phyloP scores from a whole-genome alignment of 2,888 invertebrate species.

The Drosophila neotestacea region DNA sequence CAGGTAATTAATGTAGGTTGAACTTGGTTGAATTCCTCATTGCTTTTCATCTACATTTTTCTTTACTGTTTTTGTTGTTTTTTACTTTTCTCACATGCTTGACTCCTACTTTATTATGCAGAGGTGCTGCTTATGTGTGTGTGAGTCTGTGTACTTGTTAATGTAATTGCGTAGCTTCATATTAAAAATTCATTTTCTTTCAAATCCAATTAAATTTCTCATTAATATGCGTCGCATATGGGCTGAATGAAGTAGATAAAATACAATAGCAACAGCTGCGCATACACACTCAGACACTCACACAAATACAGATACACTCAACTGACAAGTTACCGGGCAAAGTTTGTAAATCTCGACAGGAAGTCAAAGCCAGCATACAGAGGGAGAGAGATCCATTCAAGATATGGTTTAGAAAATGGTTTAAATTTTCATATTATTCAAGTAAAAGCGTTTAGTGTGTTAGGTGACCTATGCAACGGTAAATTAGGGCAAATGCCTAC shows the following conservation, averaged over 20 bases:
- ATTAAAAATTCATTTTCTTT: slow-evolving; percentile 75
- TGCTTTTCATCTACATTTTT: slow-evolving; percentile 9
- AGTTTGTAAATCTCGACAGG: slow-evolving; percentile 22
- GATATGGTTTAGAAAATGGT: slow-evolving; percentile 15
- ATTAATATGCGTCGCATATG: slow-evolving; percentile 67
- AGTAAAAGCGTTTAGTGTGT: slow-evolving; percentile 20
- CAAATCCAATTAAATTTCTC: slow-evolving; percentile 77
- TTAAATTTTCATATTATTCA: slow-evolving; percentile 24
- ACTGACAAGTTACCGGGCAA: slow-evolving; percentile 21
- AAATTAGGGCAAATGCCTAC: slow-evolving; percentile 25
- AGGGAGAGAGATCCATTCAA: not conserved
- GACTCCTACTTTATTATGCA: slow-evolving; percentile 37
- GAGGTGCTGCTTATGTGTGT: slow-evolving; percentile 16
- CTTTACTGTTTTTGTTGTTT: slow-evolving; percentile 3
- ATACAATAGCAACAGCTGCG: slow-evolving; percentile 48
- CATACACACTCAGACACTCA: slow-evolving; percentile 24
- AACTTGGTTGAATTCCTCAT: slow-evolving; percentile 17
- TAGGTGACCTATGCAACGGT: slow-evolving; percentile 20
- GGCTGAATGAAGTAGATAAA: slow-evolving; percentile 36
- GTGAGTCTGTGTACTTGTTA: slow-evolving; percentile 44
- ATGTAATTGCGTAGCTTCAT: slow-evolving; percentile 61
- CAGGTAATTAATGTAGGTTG: slow-evolving; percentile 52
- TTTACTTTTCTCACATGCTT: slow-evolving; percentile 15
- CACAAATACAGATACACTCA: not conserved
- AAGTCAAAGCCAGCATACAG: not conserved